These are phyloP conservation scores for Sphaeramia orbicularis DNA, from an alignment of 2,797 vertebrate species.

Conservation along the genomic window DNA sequence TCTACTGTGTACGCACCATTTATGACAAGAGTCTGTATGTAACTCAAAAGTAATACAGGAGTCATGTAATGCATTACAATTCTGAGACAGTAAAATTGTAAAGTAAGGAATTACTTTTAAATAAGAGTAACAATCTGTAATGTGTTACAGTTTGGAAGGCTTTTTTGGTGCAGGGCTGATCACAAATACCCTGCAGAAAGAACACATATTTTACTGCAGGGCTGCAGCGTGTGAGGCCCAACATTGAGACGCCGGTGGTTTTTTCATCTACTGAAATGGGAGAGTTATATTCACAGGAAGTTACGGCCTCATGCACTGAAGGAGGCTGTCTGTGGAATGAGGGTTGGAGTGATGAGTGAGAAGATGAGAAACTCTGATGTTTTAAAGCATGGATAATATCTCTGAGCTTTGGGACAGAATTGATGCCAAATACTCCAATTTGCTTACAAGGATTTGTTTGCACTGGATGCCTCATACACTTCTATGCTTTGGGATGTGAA, in stretches of 20 bases:
- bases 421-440: conserved; percentile 51
- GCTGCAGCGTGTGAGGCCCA: conserved; percentile 6
- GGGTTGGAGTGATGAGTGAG: conserved; percentile 50
- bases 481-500: conserved; percentile 39
- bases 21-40: too few species aligned
- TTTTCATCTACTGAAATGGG: neutral
- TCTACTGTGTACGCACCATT: too few species aligned
- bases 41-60: too few species aligned
- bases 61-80: too few species aligned
- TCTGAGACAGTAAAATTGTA: too few species aligned
- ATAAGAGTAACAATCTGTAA: too few species aligned
- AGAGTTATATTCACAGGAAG: neutral
- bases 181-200: neutral
- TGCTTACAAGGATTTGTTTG: conserved; percentile 60
- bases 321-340: conserved; percentile 7
- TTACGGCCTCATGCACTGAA: neutral
- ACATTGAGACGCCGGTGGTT: neutral
- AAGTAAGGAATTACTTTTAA: too few species aligned
- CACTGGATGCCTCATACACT: conserved; percentile 46
- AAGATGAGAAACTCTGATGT: conserved; percentile 34
- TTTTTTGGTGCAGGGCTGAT: conserved; percentile 1
- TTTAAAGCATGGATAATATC: conserved; percentile 57
- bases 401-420: conserved; percentile 51
- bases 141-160: too few species aligned
- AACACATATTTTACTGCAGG: neutral